Evolutionary conservation across 2,888 invertebrate species (phyloP), one percentile per base, ranked within the genome.

Genomic region (Hemistola chrysoprasaria): DNA sequence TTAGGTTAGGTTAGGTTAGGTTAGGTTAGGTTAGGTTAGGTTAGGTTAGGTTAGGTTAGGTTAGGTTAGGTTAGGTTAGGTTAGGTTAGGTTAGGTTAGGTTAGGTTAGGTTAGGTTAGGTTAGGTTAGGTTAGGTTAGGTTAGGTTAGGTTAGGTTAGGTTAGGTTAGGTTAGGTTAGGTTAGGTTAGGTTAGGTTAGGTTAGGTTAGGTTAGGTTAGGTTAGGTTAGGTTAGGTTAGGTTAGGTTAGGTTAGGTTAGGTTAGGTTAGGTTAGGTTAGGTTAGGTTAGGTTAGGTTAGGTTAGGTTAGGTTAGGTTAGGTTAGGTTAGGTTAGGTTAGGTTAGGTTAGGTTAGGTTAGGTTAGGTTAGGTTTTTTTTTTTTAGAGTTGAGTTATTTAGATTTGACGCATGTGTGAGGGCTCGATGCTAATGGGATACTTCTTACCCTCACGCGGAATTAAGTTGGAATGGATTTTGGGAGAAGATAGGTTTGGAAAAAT

Each of bases 11-110:
- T 7, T 4, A 3, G 2, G 2, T 23, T 4, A 23, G 7, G n/a
- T 23, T 7, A 6, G 2, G 23, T 4, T 2, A n/a, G n/a, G n/a
- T 7, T 2, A n/a, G 2, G n/a, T 7, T 2, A 6, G n/a, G n/a
- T 6, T 6, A 23, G 23, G 23, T 23, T 23, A 23, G 23, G 23
- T 23, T 23, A 6, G 23, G 23, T 23, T 23, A 23, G 23, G 23
- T 23, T 23, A 23, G 23, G 23, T 23, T 23, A 23, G 23, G 23
- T 23, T 23, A 23, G 23, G 23, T 23, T 23, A 23, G 23, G 23
- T 23, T 23, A 23, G 23, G 23, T 23, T 23, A 23, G 23, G 23
- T 23, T 23, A 23, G 23, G 23, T 23, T 23, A 23, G 23, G 23
- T 23, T 23, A 23, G 23, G 23, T 23, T 23, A 23, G 23, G 23